Conservation (phyloP, 2,113 vertebrate species). For the Cyanocitta stelleri region DNA sequence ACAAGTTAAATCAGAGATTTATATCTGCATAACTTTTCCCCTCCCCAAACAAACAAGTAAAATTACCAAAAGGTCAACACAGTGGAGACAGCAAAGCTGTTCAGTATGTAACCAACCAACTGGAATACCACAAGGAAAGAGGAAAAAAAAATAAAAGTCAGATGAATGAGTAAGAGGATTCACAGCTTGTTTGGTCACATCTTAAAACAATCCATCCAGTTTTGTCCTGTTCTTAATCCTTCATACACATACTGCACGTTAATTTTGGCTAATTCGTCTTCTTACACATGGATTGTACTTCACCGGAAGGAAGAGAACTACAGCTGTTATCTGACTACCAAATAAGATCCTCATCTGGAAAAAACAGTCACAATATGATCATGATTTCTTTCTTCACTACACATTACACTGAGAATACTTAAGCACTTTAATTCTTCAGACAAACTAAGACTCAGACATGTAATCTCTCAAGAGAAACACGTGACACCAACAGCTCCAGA, state of each 20-base stretch:
- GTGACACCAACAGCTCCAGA: not conserved
- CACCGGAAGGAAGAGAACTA: not conserved
- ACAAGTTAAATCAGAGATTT: constrained; percentile 7
- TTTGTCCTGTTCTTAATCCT: not conserved
- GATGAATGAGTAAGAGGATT: not conserved
- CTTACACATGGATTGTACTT: not conserved
- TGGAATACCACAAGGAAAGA: not conserved
- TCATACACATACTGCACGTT: not conserved
- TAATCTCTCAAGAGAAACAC: not conserved
- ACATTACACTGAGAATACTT: not conserved
- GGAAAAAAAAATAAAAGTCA: not conserved
- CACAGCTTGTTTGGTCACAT: not conserved
- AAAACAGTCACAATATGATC: not conserved
- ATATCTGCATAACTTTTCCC: not conserved
- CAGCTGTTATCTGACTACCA: not conserved
- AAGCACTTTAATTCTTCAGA: not conserved
- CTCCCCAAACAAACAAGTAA: not conserved
- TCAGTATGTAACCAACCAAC: not conserved
- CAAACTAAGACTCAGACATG: not conserved
- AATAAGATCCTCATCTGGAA: not conserved
- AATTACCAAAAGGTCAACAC: constrained; percentile 9
- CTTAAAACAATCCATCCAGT: not conserved
- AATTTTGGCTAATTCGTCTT: not conserved
- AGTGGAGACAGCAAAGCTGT: not conserved
- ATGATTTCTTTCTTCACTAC: not conserved